Base-by-base conservation (phyloP, 2,113 vertebrate genomes). In the Thermophis baileyi region DNA sequence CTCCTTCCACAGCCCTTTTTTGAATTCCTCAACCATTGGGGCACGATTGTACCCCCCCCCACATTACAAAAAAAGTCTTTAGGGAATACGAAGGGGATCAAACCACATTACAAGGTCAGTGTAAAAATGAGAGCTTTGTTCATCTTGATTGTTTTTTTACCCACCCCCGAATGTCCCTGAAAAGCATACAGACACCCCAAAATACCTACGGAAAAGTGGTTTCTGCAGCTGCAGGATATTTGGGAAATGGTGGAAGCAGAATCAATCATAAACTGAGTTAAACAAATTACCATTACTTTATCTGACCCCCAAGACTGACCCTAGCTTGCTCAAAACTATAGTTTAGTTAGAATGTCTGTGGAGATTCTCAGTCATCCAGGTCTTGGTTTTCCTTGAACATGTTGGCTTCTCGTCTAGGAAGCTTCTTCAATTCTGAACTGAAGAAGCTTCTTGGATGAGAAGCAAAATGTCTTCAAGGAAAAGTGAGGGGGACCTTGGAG, bases 1-100 rank as follows among this genome's bases (percentile, higher is more conserved):
- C 25, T 85, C 16, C 25, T 51, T 49, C 81, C 40, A 85, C 1
- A 20, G 51, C 2, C 40, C 9, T 85, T 47, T 89, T 11, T n/a
- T n/a, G n/a, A 51, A 92, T 89, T 53, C 60, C 20, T 51, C 40
- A 51, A 85, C 14, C 27, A 20, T 27, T 85, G 14, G 24, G 92
- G 69, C 74, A 49, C 16, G 94, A 95, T 91, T 96, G 95, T 50
- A 87, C 95, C 53, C 4, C 20, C 20, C 6, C 96, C 91, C 91
- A 96, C 44, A 18, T 91, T 93, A 94, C 93, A 95, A 89, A 30
- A 74, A 53, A 60, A 94, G 95, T 90, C 44, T 93, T 94, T 93
- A 53, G 90, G 91, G 93, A 94, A 94, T 94, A 93, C 92, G 94
- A 90, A 94, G 91, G 11, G 40, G 93, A 96, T 94, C 95, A 96